phyloP scores from a whole-genome alignment of 2,113 vertebrate species.

The Actenoides lindsayi region DNA sequence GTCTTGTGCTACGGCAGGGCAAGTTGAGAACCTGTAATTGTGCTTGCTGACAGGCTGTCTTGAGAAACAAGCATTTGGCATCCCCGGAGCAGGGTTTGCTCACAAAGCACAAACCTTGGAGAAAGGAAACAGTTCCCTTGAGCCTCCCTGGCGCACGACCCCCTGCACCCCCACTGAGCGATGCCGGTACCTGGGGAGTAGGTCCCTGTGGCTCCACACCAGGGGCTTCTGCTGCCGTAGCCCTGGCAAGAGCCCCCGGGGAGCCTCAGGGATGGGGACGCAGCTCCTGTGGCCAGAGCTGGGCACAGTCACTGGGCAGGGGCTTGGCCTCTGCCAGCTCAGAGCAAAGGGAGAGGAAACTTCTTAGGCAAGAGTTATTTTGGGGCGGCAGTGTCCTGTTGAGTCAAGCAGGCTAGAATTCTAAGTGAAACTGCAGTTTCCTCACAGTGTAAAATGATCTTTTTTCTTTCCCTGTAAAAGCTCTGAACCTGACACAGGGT shows the following conservation, averaged over 20 bases:
- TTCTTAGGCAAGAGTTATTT: constrained; percentile 25
- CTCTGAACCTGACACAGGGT: rapidly evolving
- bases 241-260: rapidly evolving
- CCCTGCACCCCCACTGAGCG: rapidly evolving
- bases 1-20: no score
- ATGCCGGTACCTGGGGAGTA: neutral
- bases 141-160: neutral
- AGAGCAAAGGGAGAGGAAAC: neutral
- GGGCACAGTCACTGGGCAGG: rapidly evolving
- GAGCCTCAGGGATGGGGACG: neutral
- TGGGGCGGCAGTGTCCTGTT: neutral
- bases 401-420: neutral
- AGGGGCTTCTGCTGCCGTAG: neutral
- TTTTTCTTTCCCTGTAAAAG: neutral
- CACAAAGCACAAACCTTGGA: neutral
- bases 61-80: no score
- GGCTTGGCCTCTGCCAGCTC: neutral
- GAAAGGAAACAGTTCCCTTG: rapidly evolving
- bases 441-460: rapidly evolving
- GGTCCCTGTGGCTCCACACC: neutral
- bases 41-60: no score
- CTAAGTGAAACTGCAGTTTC: neutral
- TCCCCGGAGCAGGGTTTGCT: rapidly evolving
- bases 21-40: no score
- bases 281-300: neutral